Base-by-base conservation (phyloP, 2,113 vertebrate genomes). In the Oryzias javanicus region DNA sequence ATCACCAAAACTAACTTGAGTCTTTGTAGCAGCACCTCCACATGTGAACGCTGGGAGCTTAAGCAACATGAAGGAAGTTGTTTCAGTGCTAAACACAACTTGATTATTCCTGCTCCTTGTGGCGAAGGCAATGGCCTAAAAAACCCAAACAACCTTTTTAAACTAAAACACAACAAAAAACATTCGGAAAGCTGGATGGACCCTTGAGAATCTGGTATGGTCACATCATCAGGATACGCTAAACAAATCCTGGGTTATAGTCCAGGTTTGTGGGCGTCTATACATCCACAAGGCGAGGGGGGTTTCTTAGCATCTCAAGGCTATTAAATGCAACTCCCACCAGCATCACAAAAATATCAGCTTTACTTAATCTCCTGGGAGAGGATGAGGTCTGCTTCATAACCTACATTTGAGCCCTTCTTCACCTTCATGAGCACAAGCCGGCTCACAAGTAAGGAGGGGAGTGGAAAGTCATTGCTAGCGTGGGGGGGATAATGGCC, bases 361-460 rank as follows among this genome's bases (percentile, higher is more conserved):
- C 50, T 83, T 75, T 82, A 45, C 44, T 29, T 6, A 65, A 82
- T 89, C 80, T 74, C 71, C 13, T 6, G 4, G 25, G 67, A 48
- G 27, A 24, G 47, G 16, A 49, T 76, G 63, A 29, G 47, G 46
- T 74, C 55, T 55, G 64, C 70, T 76, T 89, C 86, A 81, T 83
- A 79, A 70, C 46, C 29, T 53, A 42, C 57, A 68, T 63, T 64
- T 13, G 4, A 46, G 53, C 70, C 54, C 67, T 60, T 74, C 64
- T 53, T 77, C 61, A 67, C 68, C 64, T 68, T 67, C 64, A 70
- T 55, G 52, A 48, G 65, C 74, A 67, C 81, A 59, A 57, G 64
- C 61, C 76, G 48, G 48, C 59, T 40, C 44, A 80, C 64, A 65
- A 57, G 35, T 12, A 73, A 60, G 62, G 27, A 44, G 53, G 74